A percentile compares a stretch with the other conserved stretches of the same genome.
phyloP scores from a whole-genome alignment of 2,797 vertebrate genomes.

The Rhincodon typus region DNA sequence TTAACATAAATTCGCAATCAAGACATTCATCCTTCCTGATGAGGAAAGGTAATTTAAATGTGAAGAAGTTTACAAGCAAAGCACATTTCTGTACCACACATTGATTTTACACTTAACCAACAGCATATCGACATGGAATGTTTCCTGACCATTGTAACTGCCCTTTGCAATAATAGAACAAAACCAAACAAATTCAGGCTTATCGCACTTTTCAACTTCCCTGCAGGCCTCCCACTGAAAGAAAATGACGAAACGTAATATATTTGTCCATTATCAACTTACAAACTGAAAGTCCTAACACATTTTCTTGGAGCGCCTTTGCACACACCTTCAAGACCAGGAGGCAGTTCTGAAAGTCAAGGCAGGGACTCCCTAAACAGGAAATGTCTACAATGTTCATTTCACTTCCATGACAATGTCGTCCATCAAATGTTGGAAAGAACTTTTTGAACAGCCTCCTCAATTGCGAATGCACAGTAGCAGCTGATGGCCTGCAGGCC shows the following conservation, averaged over 20 bases:
- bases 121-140: not conserved
- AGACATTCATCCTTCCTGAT: not conserved
- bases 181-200: not conserved
- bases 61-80: not conserved
- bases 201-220: not conserved
- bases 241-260: not conserved
- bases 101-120: not conserved
- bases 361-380: too few relatives aligned
- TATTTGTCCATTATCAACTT: not conserved
- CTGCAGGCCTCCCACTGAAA: not conserved
- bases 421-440: too few relatives aligned
- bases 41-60: not conserved
- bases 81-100: not conserved
- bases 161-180: not conserved
- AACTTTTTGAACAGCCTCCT: too few relatives aligned
- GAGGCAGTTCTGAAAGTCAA: too few relatives aligned
- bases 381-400: too few relatives aligned
- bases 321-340: too few relatives aligned
- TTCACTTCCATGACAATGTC: too few relatives aligned
- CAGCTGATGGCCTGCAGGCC: too few relatives aligned
- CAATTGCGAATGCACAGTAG: too few relatives aligned
- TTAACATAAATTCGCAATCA: not conserved
- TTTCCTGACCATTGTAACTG: not conserved
- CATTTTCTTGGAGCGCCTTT: not conserved
- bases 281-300: not conserved